Conservation (phyloP, 2,113 vertebrate species). For the Gopherus evgoodei region DNA sequence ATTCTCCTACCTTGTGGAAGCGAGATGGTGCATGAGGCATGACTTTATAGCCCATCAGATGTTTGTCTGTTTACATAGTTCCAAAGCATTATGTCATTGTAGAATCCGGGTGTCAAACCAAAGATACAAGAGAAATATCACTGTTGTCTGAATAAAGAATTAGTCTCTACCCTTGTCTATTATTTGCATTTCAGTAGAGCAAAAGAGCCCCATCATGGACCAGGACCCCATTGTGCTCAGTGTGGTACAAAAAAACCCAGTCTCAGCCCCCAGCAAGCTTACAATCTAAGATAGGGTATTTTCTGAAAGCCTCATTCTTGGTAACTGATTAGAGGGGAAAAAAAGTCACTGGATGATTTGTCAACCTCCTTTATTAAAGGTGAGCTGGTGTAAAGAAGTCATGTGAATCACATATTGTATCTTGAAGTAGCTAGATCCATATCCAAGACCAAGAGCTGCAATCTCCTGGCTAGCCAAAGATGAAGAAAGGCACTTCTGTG, state of each 20-base stretch:
- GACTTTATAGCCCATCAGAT: neutral
- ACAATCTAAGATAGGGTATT: neutral
- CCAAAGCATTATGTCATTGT: no score
- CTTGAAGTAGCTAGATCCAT: neutral
- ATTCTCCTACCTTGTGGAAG: neutral
- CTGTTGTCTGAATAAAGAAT: neutral
- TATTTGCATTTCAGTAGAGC: neutral
- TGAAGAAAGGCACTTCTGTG: neutral
- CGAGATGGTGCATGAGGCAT: accelerated
- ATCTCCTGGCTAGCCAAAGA: neutral
- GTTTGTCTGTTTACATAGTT: neutral
- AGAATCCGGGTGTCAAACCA: no score
- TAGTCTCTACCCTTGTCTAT: neutral
- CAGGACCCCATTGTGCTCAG: neutral
- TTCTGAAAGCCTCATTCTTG: neutral
- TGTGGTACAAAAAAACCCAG: neutral
- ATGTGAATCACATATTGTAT: no score
- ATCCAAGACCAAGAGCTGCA: neutral
- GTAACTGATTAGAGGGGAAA: neutral
- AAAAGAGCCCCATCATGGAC: neutral
- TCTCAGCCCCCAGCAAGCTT: neutral
- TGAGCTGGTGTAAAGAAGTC: neutral
- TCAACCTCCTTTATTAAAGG: neutral
- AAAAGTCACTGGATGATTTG: neutral
- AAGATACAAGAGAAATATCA: neutral